These are phyloP conservation scores for Sabellastarte sp. DNA, from an alignment of 2,888 invertebrate genomes.

Conservation along the genomic window DNA sequence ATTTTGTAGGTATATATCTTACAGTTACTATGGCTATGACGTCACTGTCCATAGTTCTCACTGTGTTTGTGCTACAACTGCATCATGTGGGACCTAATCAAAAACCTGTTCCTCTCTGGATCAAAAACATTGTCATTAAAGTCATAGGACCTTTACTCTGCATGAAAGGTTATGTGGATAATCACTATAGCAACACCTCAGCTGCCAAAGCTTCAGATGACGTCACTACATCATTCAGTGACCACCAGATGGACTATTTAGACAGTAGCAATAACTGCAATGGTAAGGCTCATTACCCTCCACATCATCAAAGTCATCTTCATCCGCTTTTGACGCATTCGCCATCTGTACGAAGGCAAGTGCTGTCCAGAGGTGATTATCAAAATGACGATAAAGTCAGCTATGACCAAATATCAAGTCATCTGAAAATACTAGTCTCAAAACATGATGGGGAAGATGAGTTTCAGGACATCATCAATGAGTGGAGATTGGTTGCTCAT, in stretches of 20 bases:
- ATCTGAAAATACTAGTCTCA: constrained; percentile 45
- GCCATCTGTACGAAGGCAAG: no score
- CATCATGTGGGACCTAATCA: constrained; percentile 59
- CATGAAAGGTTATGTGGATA: constrained; percentile 31
- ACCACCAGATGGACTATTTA: no score
- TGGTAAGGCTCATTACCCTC: no score
- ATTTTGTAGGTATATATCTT: constrained; percentile 59
- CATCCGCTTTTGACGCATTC: no score
- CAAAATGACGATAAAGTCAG: no score
- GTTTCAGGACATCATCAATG: constrained; percentile 51
- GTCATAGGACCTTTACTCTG: constrained; percentile 52
- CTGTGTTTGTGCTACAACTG: constrained; percentile 61
- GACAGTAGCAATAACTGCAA: no score
- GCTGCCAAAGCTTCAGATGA: no score
- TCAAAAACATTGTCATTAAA: constrained; percentile 51
- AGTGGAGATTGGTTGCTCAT: constrained; percentile 57
- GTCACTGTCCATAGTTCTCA: constrained; percentile 59
- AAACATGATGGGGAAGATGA: constrained; percentile 48
- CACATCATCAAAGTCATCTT: no score
- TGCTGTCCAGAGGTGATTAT: no score
- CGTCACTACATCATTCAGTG: no score
- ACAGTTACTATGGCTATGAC: constrained; percentile 62
- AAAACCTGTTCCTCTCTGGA: constrained; percentile 55
- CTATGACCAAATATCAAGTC: constrained; percentile 44
- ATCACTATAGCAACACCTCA: no score